phyloP scores from a whole-genome alignment of 1,140 invertebrate genomes.

The Arctopsyche grandis region DNA sequence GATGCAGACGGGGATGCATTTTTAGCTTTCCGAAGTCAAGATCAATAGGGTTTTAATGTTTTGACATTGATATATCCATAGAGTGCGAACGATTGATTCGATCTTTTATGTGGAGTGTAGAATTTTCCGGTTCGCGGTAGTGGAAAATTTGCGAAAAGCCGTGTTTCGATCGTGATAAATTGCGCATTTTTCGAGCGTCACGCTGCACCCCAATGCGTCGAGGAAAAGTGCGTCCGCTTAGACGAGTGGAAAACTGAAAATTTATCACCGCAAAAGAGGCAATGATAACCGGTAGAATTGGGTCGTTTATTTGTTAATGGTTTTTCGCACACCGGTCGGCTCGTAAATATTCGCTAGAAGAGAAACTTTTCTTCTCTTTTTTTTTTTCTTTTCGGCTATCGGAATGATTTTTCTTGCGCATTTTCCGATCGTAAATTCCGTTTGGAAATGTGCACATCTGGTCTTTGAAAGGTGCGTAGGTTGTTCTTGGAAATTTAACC shows the following conservation, averaged over 20 bases:
- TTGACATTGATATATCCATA: too few relatives aligned
- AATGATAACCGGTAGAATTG: slow-evolving; percentile 1
- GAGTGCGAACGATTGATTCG: too few relatives aligned
- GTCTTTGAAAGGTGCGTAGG: too few relatives aligned
- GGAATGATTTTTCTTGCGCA: not conserved
- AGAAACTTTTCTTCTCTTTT: not conserved
- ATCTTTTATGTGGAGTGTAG: not conserved
- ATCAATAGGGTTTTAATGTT: too few relatives aligned
- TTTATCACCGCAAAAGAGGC: not conserved
- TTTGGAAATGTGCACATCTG: not conserved
- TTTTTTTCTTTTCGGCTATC: not conserved
- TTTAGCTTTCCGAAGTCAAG: too few relatives aligned
- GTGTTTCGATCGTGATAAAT: not conserved
- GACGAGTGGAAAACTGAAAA: not conserved
- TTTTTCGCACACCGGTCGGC: not conserved
- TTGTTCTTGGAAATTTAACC: too few relatives aligned
- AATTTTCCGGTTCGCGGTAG: not conserved
- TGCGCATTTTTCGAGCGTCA: not conserved
- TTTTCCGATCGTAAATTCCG: not conserved
- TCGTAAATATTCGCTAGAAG: not conserved
- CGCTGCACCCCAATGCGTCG: not conserved
- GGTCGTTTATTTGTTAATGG: slow-evolving; percentile 4
- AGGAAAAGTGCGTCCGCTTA: not conserved
- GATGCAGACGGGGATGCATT: too few relatives aligned
- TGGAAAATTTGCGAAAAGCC: not conserved